These are phyloP conservation scores for Capra hircus DNA, from an alignment of 2,113 vertebrate genomes.

Conservation along the genomic window DNA sequence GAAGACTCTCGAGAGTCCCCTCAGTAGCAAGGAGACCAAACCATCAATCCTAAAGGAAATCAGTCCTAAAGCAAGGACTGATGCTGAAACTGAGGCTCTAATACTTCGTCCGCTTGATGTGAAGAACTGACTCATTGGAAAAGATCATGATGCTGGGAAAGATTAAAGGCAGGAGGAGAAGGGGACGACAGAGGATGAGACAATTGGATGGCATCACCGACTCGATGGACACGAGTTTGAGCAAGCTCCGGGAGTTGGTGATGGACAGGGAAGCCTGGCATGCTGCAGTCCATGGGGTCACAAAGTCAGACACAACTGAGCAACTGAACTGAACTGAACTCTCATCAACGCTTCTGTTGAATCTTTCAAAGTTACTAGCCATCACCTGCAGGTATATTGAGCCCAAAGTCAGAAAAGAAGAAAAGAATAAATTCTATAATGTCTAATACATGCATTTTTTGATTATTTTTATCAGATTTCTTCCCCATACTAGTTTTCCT, in stretches of 20 bases:
- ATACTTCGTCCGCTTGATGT: not conserved
- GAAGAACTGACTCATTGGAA: not conserved
- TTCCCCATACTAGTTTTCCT: not conserved
- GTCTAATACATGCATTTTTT: not conserved
- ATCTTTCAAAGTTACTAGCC: not conserved
- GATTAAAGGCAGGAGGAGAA: not conserved
- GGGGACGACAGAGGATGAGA: not conserved
- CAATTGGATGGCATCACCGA: not conserved
- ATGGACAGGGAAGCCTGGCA: not conserved
- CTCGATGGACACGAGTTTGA: not conserved
- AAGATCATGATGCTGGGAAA: not conserved
- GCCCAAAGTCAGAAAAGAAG: not conserved
- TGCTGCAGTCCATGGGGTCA: not conserved
- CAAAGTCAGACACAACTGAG: not conserved
- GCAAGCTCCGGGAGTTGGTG: accelerated
- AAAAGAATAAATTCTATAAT: not conserved
- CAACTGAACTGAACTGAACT: not conserved
- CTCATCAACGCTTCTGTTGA: not conserved
- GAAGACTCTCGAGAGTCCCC: not conserved
- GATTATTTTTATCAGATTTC: not conserved
- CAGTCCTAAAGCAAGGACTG: not conserved
- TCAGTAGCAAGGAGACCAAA: not conserved
- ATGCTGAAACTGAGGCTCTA: not conserved
- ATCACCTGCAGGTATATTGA: not conserved
- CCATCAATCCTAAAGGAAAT: not conserved